Evolutionary conservation across 2,113 vertebrate species (phyloP).

Genomic region (Balaeniceps rex): DNA sequence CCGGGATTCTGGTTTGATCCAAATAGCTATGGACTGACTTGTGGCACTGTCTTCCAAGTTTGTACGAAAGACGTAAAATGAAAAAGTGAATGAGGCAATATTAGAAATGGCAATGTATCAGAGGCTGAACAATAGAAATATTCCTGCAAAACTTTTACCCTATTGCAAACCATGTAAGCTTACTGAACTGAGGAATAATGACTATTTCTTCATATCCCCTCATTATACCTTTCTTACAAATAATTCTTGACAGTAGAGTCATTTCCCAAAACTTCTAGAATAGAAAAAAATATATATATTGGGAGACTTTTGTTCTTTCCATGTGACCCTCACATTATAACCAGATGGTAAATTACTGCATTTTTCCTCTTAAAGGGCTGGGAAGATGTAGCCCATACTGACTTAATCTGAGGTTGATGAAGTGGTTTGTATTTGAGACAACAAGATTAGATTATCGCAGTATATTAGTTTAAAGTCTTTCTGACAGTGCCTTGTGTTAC

Average conservation of each 20-base stretch:
- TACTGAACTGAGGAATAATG: background rate
- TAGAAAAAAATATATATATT: background rate
- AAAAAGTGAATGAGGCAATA: background rate
- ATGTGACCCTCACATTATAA: conserved; percentile 35
- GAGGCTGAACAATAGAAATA: background rate
- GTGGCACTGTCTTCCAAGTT: background rate
- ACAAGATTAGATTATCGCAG: conserved; percentile 62
- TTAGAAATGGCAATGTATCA: conserved; percentile 16
- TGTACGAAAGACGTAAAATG: background rate
- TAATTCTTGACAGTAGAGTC: conserved; percentile 9
- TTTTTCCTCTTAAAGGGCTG: conserved; percentile 32
- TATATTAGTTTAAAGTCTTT: conserved; percentile 64
- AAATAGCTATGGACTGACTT: background rate
- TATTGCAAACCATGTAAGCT: background rate
- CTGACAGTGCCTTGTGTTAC: conserved; percentile 51
- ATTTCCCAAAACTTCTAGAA: conserved; percentile 17
- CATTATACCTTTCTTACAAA: conserved; percentile 14
- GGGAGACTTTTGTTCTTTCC: conserved; percentile 21
- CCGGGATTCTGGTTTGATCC: background rate
- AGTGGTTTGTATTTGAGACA: conserved; percentile 62
- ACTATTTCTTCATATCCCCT: background rate
- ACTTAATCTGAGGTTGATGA: conserved; percentile 64
- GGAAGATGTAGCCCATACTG: conserved; percentile 43
- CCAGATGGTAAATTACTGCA: conserved; percentile 55
- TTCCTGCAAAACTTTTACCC: background rate